Evolutionary conservation across 2,888 invertebrate genomes (phyloP), one percentile per base, ranked within the genome.

Genomic region (Kryphioiulus occultus): DNA sequence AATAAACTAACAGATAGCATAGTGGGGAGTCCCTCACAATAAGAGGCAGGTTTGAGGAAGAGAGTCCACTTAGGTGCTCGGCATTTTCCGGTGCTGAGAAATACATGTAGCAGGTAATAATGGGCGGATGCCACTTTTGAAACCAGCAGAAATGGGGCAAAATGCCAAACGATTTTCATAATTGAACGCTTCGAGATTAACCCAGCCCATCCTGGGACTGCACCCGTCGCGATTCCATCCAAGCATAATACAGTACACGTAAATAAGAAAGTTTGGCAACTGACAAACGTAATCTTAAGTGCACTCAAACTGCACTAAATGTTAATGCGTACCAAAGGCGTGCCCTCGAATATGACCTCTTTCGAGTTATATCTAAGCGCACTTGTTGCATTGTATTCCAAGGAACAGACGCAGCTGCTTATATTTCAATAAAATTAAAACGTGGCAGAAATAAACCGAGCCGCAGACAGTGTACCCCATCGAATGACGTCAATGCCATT

Each of bases 241-340:
- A 15, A 78, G 15, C 15, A 78, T 26, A n/a, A n/a, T n/a, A n/a
- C n/a, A n/a, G n/a, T n/a, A n/a, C n/a, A n/a, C n/a, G n/a, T n/a
- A 78, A 78, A 30, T 78, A 26, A 10, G 30, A 78, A 78, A 78
- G 26, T 12, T 30, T 78, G 17, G 10, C 78, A 78, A 78, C 30
- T 78, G 30, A 30, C 78, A 78, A 78, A 26, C 22, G 12, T 30
- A 30, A 12, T 68, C 44, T 68, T 68, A 68, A 68, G 59, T 68
- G 59, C 59, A 78, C 78, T 78, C 78, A 2, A 78, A 30, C 78
- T 78, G 30, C 30, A 78, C 78, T 30, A 12, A 15, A 78, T 30
- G 78, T 26, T 78, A 78, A 78, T 78, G 78, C 78, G 78, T 78
- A 30, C 78, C 30, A 78, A 78, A 78, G 78, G 78, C 78, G 78